These are phyloP conservation scores for Rhingia campestris DNA, from an alignment of 2,888 invertebrate species.

Conservation along the genomic window DNA sequence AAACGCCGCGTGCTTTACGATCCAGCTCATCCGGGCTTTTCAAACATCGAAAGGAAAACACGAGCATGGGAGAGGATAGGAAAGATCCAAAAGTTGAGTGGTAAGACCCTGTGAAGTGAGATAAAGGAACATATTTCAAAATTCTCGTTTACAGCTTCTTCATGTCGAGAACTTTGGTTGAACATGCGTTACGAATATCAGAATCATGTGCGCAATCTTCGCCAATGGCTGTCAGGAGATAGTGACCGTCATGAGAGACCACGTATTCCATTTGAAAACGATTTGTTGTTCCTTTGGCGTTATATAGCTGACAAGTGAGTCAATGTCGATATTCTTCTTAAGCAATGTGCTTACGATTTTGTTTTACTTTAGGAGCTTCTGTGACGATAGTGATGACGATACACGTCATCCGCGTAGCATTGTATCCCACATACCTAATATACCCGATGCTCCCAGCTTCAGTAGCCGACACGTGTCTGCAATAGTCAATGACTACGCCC, in stretches of 20 bases:
- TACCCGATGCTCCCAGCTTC: constrained; percentile 14
- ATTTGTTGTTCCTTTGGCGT: constrained; percentile 79
- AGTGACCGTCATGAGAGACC: constrained; percentile 75
- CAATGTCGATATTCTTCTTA: background rate
- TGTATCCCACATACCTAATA: background rate
- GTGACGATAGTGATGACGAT: constrained; percentile 30
- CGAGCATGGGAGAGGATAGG: constrained; percentile 77
- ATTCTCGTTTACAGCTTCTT: constrained; percentile 54
- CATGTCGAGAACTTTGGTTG: constrained; percentile 77
- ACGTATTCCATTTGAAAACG: constrained; percentile 77
- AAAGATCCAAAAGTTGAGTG: constrained; percentile 59
- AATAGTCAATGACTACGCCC: background rate
- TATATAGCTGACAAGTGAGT: constrained; percentile 75
- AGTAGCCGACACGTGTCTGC: constrained; percentile 23
- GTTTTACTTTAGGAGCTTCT: constrained; percentile 10
- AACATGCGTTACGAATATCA: constrained; percentile 78
- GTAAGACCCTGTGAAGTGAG: constrained; percentile 56
- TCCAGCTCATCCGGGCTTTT: constrained; percentile 75
- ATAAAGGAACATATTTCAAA: background rate
- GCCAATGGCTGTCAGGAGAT: constrained; percentile 70
- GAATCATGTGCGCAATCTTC: constrained; percentile 76
- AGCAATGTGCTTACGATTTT: background rate
- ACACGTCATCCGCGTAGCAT: background rate
- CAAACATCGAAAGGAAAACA: constrained; percentile 75
- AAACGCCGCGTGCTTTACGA: constrained; percentile 77